These are phyloP conservation scores for Malacosoma neustria DNA, from an alignment of 2,888 invertebrate genomes.

Conservation along the genomic window DNA sequence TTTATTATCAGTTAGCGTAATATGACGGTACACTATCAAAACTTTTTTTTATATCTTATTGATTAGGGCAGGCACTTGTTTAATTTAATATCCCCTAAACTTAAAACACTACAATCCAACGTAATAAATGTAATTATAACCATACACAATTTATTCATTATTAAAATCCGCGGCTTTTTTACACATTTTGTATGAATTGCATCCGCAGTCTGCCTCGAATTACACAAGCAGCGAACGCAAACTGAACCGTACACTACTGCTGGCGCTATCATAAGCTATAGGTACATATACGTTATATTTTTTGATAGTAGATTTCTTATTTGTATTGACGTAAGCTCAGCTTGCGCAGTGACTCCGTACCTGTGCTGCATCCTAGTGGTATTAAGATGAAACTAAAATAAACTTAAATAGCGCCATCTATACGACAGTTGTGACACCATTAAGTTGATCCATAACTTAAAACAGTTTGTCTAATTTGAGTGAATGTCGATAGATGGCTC, in stretches of 20 bases:
- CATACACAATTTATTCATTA: conserved; percentile 46
- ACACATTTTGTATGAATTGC: conserved; percentile 40
- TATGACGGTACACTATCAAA: conserved; percentile 30
- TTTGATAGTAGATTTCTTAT: conserved; percentile 48
- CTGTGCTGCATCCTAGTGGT: conserved; percentile 26
- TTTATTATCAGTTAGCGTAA: conserved; percentile 28
- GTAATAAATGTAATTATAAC: conserved; percentile 23
- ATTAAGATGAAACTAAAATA: conserved; percentile 10
- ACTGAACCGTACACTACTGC: conserved; percentile 52
- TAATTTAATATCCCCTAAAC: conserved; percentile 22
- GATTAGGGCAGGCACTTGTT: conserved; percentile 29
- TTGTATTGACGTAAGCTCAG: conserved; percentile 63
- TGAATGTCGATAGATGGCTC: too few species aligned
- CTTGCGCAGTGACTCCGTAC: conserved; percentile 38
- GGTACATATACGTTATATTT: conserved; percentile 46
- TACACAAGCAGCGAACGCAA: conserved; percentile 55
- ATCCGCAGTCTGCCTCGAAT: conserved; percentile 53
- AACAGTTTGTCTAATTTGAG: too few species aligned
- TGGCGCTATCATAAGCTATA: conserved; percentile 51
- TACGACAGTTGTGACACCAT: too few species aligned
- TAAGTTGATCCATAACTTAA: too few species aligned
- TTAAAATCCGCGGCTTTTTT: conserved; percentile 40
- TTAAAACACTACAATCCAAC: conserved; percentile 36
- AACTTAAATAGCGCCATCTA: conserved; percentile 23
- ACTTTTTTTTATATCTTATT: conserved; percentile 34